These are phyloP conservation scores for Trogon melanurus DNA, from an alignment of 2,113 vertebrate genomes.

Conservation along the genomic window DNA sequence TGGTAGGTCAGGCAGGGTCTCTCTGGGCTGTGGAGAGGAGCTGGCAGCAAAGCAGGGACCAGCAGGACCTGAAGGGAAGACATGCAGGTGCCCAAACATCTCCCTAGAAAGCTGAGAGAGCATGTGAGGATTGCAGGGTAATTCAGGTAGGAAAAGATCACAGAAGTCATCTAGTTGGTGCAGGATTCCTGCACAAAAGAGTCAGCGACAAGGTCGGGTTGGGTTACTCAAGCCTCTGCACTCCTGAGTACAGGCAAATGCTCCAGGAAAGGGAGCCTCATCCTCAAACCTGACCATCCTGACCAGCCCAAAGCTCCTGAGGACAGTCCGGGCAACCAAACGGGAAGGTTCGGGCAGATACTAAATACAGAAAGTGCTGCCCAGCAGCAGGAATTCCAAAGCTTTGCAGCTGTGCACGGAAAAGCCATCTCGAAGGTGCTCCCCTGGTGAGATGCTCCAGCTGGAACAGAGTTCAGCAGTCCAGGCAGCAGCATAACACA, in stretches of 20 bases:
- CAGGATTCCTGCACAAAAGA: neutral
- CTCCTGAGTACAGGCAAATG: neutral
- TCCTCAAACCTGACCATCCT: neutral
- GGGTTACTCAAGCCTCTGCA: neutral
- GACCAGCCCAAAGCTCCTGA: neutral
- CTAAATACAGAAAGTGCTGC: neutral
- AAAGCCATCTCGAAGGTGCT: neutral
- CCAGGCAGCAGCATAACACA: neutral
- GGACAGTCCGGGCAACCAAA: neutral
- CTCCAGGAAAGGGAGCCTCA: neutral
- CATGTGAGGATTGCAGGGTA: neutral
- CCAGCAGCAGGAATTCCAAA: neutral
- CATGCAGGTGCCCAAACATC: neutral
- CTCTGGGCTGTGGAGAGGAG: neutral
- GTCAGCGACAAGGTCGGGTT: neutral
- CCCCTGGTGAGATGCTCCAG: neutral
- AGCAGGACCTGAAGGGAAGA: neutral
- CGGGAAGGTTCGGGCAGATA: neutral
- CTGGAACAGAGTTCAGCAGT: neutral
- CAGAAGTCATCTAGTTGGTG: neutral
- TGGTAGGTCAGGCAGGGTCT: neutral
- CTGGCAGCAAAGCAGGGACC: neutral
- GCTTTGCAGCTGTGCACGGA: neutral
- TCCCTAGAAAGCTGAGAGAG: neutral
- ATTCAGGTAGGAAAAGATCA: neutral